Evolutionary conservation across 2,888 invertebrate species (phyloP), one percentile per base, ranked within the genome.

Genomic region (Apamea crenata): DNA sequence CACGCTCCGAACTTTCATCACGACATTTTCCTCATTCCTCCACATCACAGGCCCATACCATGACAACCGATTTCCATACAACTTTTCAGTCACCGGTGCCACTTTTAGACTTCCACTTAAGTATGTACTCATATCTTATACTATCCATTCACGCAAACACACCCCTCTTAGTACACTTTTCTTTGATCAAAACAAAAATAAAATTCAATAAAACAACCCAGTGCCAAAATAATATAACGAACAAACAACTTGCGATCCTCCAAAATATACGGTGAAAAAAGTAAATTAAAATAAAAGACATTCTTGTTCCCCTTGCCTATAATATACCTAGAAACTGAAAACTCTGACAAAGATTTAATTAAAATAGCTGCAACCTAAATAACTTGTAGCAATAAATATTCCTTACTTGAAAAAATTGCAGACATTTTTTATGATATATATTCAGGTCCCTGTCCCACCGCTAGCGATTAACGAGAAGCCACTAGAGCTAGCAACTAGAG

Each of bases 271-370:
- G 8, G 7, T 4, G 14, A 2, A 68, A 53, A 8, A 78, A 80
- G 61, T 69, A 70, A 80, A 80, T 76, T 36, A 77, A 83, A 80
- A 74, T 47, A 56, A 79, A 74, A 66, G 1, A 53, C 18, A 56
- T 65, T 73, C 25, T 29, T 44, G 61, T 40, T 29, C 32, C 65
- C 61, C 29, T 66, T 29, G 61, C 40, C n/a, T 73, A 14, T 47
- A 47, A 16, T 73, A 53, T 40, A 21, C 53, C 73, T 66, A 76
- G 61, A 59, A 25, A 29, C 61, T 53, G 53, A 61, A 65, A 72
- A 78, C 29, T 29, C 65, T 82, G 8, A 10, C 69, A 56, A 79
- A 79, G 66, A 79, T 76, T 83, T 83, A 70, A 83, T 79, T 82
- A 74, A 81, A 79, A 79, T 70, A 18, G 61, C 73, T 76, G 63